A percentile compares a stretch with the other conserved stretches of the same genome.
Evolutionary conservation across 2,113 vertebrate genomes (phyloP).

Genomic region (Murina feae): DNA sequence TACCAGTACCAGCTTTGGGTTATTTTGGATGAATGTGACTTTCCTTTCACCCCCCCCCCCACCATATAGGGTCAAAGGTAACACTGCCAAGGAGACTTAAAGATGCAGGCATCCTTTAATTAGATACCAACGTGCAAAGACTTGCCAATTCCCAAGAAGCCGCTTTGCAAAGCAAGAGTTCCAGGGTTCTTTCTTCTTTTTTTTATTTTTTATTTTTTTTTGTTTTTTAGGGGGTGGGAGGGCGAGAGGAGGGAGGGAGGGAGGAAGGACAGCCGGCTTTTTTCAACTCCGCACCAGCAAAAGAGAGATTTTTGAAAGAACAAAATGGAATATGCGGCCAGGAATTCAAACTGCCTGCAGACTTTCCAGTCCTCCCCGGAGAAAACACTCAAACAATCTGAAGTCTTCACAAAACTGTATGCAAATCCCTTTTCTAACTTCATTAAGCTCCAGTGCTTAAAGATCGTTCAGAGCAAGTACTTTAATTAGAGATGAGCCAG

Average conservation of each 20-base stretch:
- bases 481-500: constrained; percentile 79
- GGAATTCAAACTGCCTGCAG: constrained; percentile 74
- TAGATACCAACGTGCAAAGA: constrained; percentile 82
- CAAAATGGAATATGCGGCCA: constrained; percentile 69
- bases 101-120: constrained; percentile 81
- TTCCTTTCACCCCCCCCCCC: constrained; percentile 72
- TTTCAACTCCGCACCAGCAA: constrained; percentile 12
- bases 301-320: constrained; percentile 71
- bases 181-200: background rate
- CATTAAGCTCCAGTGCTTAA: constrained; percentile 82
- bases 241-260: background rate
- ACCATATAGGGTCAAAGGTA: constrained; percentile 78
- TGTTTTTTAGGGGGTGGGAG: background rate
- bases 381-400: constrained; percentile 72
- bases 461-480: constrained; percentile 79
- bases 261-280: background rate
- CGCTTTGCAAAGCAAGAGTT: constrained; percentile 76
- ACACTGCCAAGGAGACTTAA: constrained; percentile 78
- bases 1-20: constrained; percentile 27
- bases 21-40: constrained; percentile 71
- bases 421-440: constrained; percentile 82
- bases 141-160: constrained; percentile 81
- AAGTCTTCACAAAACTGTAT: constrained; percentile 79
- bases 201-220: background rate
- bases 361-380: constrained; percentile 74